Percentiles rank a stretch among this genome's conserved stretches.
Conservation (phyloP, 2,797 vertebrate species). For the Malurus splendens region DNA sequence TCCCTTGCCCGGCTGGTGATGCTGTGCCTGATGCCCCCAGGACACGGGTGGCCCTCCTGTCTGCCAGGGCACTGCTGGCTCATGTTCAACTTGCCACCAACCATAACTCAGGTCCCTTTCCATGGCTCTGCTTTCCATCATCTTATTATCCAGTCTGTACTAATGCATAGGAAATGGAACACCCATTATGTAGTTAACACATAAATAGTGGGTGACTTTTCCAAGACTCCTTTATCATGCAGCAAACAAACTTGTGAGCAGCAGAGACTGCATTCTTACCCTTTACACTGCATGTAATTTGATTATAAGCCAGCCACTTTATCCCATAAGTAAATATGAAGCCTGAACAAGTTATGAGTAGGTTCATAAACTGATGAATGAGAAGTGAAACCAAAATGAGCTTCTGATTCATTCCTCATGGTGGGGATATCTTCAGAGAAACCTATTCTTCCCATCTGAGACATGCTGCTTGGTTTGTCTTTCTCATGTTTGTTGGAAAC, state of each 20-base stretch:
- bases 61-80: no score
- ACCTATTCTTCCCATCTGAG: background rate
- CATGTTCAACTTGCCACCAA: no score
- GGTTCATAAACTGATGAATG: background rate
- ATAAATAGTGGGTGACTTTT: background rate
- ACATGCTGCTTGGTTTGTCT: background rate
- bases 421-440: background rate
- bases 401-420: background rate
- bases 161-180: background rate
- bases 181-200: background rate
- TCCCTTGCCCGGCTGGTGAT: no score
- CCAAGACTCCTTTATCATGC: background rate
- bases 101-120: no score
- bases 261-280: no score
- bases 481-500: background rate
- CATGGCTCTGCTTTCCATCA: no score
- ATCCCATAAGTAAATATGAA: background rate
- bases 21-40: no score
- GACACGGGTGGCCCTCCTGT: no score
- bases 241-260: background rate
- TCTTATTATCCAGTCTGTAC: no score
- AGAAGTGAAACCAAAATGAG: background rate
- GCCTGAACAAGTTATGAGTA: background rate
- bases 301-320: background rate
- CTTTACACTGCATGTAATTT: background rate